Percentiles rank a stretch among this genome's conserved stretches.
phyloP scores from a whole-genome alignment of 2,797 vertebrate genomes.

The Xenentodon cancila region DNA sequence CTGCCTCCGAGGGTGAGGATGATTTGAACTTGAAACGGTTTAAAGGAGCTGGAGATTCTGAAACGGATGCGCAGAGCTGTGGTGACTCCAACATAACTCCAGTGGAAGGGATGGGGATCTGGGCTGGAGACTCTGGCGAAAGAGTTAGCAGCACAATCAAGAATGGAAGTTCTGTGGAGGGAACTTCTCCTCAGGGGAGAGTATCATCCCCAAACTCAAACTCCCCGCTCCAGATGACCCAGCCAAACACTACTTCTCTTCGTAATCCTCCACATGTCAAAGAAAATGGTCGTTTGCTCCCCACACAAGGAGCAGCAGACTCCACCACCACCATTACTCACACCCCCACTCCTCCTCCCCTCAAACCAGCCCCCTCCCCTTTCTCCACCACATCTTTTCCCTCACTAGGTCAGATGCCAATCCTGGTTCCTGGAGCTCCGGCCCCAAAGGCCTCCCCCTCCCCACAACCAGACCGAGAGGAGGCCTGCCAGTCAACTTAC shows the following conservation, averaged over 20 bases:
- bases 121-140: slow-evolving; percentile 81
- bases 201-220: slow-evolving; percentile 60
- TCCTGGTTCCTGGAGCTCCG: slow-evolving; percentile 79
- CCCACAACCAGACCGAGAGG: slow-evolving; percentile 81
- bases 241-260: slow-evolving; percentile 74
- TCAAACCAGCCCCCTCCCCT: slow-evolving; percentile 86
- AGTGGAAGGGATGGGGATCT: slow-evolving; percentile 83
- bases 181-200: slow-evolving; percentile 58
- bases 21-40: slow-evolving; percentile 94
- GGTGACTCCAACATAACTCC: slow-evolving; percentile 83
- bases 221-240: slow-evolving; percentile 84
- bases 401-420: slow-evolving; percentile 86
- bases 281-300: slow-evolving; percentile 91
- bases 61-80: slow-evolving; percentile 79
- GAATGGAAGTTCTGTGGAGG: slow-evolving; percentile 72
- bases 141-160: slow-evolving; percentile 77
- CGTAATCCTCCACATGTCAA: slow-evolving; percentile 85
- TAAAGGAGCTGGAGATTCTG: slow-evolving; percentile 86
- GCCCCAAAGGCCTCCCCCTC: slow-evolving; percentile 73
- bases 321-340: slow-evolving; percentile 68
- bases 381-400: slow-evolving; percentile 89
- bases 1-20: slow-evolving; percentile 89
- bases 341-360: slow-evolving; percentile 81
- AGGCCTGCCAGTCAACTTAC: slow-evolving; percentile 76
- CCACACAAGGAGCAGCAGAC: slow-evolving; percentile 88